Base-by-base conservation (phyloP, 2,888 invertebrate species). In the Lithophane ornitopus region DNA sequence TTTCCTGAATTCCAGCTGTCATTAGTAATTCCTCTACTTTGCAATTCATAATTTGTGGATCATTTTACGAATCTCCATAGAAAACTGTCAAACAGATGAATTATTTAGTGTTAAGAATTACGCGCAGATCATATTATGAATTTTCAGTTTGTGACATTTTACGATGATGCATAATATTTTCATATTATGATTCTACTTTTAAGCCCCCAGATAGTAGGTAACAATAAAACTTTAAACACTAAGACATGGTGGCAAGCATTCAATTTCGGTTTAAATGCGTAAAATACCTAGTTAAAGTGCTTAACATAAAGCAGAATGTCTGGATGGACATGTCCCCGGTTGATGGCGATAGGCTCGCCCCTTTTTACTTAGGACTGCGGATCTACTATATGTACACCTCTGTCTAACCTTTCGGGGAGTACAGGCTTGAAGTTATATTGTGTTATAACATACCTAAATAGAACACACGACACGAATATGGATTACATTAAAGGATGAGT, bases 401-500 rank as follows among this genome's bases (percentile, higher is more conserved):
- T 63, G 26, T 6, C 11, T 6, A 19, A 44, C 3, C 7, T 3
- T 26, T 44, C 41, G 11, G 63, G 62, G 3, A 41, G 8, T 16
- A n/a, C 8, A 62, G 2, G 39, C n/a, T 14, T n/a, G 9, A n/a
- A 8, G 39, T 22, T 14, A 34, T 19, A 28, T 34, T 22, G 12
- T 34, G 12, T 59, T 11, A 28, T 28, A 26, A 59, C 19, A 59
- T 28, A 59, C 19, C 28, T 28, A 28, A 28, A 14, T n/a, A 39
- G 9, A 41, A 16, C 16, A n/a, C 39, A 28, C 26, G 66, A 34
- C n/a, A 73, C 54, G 46, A 63, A 69, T 70, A 67, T 70, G 46
- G 56, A 73, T 72, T 58, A 75, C 67, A 72, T 34, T 78, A 65
- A 72, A 22, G 52, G 34, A 41, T 54, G 54, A 62, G 44, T 46